A percentile compares a stretch with the other conserved stretches of the same genome.
These are phyloP conservation scores for Drosophila nebulosa DNA, from an alignment of 1,140 invertebrate genomes.

Conservation along the genomic window DNA sequence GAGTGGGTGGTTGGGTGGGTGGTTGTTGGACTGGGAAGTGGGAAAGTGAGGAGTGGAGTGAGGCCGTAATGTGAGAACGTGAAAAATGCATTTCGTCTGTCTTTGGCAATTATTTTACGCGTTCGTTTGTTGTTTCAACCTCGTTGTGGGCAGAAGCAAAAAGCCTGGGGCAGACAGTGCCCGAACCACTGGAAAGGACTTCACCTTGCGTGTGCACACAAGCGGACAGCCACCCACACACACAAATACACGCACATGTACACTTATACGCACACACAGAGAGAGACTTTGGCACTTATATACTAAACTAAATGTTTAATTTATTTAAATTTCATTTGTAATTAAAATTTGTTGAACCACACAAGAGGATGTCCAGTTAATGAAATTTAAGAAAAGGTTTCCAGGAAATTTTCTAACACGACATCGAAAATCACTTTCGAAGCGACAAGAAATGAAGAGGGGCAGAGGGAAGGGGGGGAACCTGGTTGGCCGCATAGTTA, in stretches of 20 bases:
- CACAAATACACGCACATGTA: too few species aligned
- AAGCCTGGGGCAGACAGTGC: neutral
- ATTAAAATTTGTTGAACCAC: neutral
- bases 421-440: neutral
- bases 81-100: neutral
- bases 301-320: neutral
- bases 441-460: neutral
- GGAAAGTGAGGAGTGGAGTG: too few species aligned
- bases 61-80: neutral
- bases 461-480: neutral
- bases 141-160: neutral
- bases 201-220: neutral
- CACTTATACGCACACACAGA: too few species aligned
- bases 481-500: neutral
- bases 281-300: neutral
- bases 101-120: neutral
- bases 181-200: neutral
- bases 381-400: neutral
- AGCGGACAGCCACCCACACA: too few species aligned
- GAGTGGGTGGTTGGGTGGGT: too few species aligned
- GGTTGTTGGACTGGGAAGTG: too few species aligned
- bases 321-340: neutral
- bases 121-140: neutral
- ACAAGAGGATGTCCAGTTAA: neutral
- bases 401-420: neutral